A percentile compares a stretch with the other conserved stretches of the same genome.
These are phyloP conservation scores for Gymnothorax reevesii DNA, from an alignment of 2,797 vertebrate species.

Conservation along the genomic window DNA sequence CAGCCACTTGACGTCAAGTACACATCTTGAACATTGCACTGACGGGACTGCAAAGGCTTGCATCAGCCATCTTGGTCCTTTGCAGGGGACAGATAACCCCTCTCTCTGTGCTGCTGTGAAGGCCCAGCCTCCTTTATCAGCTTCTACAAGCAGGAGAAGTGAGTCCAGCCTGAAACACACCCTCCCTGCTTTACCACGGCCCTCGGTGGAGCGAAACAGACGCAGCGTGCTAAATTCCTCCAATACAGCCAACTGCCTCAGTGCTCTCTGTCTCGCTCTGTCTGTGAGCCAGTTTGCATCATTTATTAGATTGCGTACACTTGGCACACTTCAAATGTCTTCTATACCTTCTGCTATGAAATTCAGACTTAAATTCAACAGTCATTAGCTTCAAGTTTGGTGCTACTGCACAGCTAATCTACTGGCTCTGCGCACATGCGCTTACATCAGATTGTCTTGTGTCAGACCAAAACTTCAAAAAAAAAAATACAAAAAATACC, in stretches of 20 bases:
- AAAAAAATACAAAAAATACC: not conserved
- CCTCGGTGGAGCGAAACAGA: constrained; percentile 24
- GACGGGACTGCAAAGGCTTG: constrained; percentile 7
- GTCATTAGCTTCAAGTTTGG: not conserved
- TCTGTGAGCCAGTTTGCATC: not conserved
- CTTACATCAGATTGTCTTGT: not conserved
- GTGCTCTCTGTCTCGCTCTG: not conserved
- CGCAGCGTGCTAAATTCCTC: constrained; percentile 18
- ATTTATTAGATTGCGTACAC: not conserved
- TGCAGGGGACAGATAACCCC: constrained; percentile 42
- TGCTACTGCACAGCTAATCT: not conserved
- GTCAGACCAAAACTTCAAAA: not conserved
- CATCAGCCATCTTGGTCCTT: constrained; percentile 16
- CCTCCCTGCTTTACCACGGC: constrained; percentile 30
- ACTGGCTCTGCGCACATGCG: not conserved
- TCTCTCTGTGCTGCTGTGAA: not conserved
- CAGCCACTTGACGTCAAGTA: constrained; percentile 3
- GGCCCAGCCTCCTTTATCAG: constrained; percentile 38
- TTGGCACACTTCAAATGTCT: not conserved
- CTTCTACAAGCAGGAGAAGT: constrained; percentile 25
- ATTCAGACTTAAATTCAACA: not conserved
- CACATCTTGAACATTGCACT: not conserved
- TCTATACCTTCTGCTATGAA: not conserved
- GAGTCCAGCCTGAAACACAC: constrained; percentile 33
- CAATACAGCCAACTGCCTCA: not conserved